Evolutionary conservation across 2,888 invertebrate species (phyloP), one percentile per base, ranked within the genome.

Genomic region (Cantharis flavilabris): DNA sequence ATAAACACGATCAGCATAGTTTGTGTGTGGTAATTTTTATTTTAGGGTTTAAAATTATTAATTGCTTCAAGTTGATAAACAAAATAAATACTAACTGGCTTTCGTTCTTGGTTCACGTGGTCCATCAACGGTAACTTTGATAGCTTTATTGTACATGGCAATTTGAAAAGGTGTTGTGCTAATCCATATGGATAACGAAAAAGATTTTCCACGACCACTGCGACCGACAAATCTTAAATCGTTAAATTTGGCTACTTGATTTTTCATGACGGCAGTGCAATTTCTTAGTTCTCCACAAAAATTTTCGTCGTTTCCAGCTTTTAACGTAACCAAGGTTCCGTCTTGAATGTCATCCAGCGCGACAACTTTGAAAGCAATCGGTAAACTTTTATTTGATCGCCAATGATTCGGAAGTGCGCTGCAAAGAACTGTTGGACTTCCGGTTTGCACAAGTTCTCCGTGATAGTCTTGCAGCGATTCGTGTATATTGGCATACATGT

Each of bases 51-150:
- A 13, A 62, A 65, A 16, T 20, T 65, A 30, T n/a, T 33, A 13
- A 26, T 64, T 62, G 14, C 69, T 65, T 1, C 18, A 18, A 28
- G 23, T 62, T n/a, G 13, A 70, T 30, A 30, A 63, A 62, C 16
- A 64, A 75, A 75, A 18, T 65, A 62, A 65, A 78, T 77, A 94
- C 97, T 96, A 92, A 98, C 98, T 96, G 91, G 97, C 96, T 89
- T 98, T 98, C 83, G 97, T 97, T 89, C 98, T 91, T 14, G 99
- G 98, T 90, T 99, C 98, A 85, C 99, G 90, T 0, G 99, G 99
- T 84, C 99, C 99, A 87, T 99, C 99, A 33, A 99, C 99, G 20
- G 99, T 99, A 75, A 99, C 98, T 92, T 99, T 99, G 88, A 99
- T 99, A 73, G 98, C 98, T 88, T 98, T 98, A 84, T 91, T 94